Base-by-base conservation (phyloP, 2,888 invertebrate genomes). In the Muscina levida region DNA sequence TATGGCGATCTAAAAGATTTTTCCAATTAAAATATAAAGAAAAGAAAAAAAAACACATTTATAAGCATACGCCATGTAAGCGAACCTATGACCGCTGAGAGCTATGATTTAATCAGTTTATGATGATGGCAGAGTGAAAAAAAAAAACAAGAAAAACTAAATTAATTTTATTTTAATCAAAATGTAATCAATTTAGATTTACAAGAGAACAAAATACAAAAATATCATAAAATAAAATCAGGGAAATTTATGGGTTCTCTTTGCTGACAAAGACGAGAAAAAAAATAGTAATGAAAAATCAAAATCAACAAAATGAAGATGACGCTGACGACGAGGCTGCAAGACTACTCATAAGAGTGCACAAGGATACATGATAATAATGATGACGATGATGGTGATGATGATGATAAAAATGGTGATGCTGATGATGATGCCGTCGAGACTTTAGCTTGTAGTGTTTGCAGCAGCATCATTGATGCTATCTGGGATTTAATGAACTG, bases 161-260 rank as follows among this genome's bases (percentile, higher is more conserved):
- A 79, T 79, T 79, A 79, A 72, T 70, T 80, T 53, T 13, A 13
- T 53, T 80, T 73, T 77, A 80, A 77, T 80, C 73, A 77, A 80
- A 80, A 80, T 77, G 73, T 73, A 77, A 77, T 80, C 73, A 72
- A 70, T 76, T 80, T 72, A 19, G 39, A 66, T 42, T 42, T 68
- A 53, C 51, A 31, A 68, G 3, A 24, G 24, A 22, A 44, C 10
- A 44, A 37, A 65, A 44, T 19, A 4, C 19, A 65, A 44, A 13
- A 24, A 44, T 24, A 65, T 44, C 22, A 51, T 51, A 8, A 51
- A 51, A 51, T 67, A 62, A 42, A 70, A 56, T 19, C 44, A 31
- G 39, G 26, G 31, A 66, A 80, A 80, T 76, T 76, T 76, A 76
- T 76, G 76, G 72, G 76, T 65, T 76, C 75, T 79, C 68, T 72